phyloP scores from a whole-genome alignment of 2,888 invertebrate genomes.

The Andrena fulva region DNA sequence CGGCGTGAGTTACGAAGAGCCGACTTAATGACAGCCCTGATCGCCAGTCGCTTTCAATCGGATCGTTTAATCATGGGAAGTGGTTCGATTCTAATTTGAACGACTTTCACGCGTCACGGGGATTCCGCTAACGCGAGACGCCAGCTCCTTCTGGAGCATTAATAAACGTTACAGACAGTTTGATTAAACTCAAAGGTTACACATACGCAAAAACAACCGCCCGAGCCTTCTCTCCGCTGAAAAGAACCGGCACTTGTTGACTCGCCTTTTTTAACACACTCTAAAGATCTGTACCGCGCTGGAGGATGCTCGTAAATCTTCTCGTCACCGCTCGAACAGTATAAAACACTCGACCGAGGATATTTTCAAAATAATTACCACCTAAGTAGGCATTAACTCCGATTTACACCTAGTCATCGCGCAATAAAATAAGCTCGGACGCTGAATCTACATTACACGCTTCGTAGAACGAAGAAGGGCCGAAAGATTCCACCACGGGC shows the following conservation, averaged over 20 bases:
- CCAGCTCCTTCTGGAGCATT: not conserved
- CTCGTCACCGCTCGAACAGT: not conserved
- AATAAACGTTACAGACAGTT: slow-evolving; percentile 18
- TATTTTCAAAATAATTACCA: too few species aligned
- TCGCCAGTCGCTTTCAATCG: slow-evolving; percentile 48
- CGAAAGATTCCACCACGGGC: too few species aligned
- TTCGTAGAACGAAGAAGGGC: too few species aligned
- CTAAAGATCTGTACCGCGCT: not conserved
- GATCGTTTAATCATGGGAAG: slow-evolving; percentile 69
- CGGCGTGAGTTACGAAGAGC: not conserved
- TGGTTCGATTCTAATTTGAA: slow-evolving; percentile 61
- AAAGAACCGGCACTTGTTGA: slow-evolving; percentile 1
- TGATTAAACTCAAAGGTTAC: slow-evolving; percentile 18
- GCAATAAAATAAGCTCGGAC: too few species aligned
- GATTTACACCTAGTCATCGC: too few species aligned
- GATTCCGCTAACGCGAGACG: not conserved
- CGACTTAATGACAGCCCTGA: slow-evolving; percentile 58
- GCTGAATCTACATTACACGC: too few species aligned
- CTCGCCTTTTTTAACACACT: slow-evolving; percentile 5
- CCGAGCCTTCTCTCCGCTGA: not conserved
- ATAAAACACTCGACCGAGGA: too few species aligned
- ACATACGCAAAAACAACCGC: not conserved
- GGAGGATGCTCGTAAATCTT: slow-evolving; percentile 18
- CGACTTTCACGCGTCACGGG: slow-evolving; percentile 29
- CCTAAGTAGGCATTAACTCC: too few species aligned